phyloP scores from a whole-genome alignment of 2,797 vertebrate genomes.

The Ibycter americanus region DNA sequence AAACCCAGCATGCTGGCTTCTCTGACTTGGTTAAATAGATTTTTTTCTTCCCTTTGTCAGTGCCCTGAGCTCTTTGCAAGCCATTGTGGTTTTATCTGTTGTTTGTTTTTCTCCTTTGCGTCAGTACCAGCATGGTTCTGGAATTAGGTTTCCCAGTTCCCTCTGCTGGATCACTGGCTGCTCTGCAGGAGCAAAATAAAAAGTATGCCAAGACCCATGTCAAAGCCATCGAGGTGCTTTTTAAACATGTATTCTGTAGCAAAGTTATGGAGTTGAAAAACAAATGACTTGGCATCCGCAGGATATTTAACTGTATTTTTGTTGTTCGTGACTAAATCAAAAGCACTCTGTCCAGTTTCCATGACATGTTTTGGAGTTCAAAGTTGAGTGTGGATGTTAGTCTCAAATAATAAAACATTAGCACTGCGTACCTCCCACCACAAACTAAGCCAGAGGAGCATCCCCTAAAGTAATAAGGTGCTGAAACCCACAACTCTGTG shows the following conservation, averaged over 20 bases:
- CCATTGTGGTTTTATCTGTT: neutral
- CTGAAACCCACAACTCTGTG: neutral
- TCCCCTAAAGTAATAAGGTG: neutral
- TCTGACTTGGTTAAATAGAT: neutral
- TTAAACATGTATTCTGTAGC: neutral
- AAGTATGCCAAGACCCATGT: neutral
- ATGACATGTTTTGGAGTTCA: neutral
- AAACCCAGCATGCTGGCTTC: neutral
- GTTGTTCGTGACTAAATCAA: neutral
- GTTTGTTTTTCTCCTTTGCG: constrained; percentile 53
- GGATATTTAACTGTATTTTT: neutral
- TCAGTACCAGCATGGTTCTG: constrained; percentile 52
- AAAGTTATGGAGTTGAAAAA: neutral
- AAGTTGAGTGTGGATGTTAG: neutral
- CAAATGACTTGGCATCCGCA: neutral
- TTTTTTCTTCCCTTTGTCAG: neutral
- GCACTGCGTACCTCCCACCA: neutral
- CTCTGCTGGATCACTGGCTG: constrained; percentile 58
- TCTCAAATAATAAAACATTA: neutral
- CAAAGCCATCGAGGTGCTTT: neutral
- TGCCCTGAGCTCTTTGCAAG: neutral
- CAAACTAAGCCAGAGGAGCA: neutral
- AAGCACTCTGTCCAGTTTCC: neutral
- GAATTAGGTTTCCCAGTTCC: constrained; percentile 59
- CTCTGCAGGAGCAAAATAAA: constrained; percentile 65